Evolutionary conservation across 2,888 invertebrate genomes (phyloP), one percentile per base, ranked within the genome.

Genomic region (Gymnosoma rotundatum): DNA sequence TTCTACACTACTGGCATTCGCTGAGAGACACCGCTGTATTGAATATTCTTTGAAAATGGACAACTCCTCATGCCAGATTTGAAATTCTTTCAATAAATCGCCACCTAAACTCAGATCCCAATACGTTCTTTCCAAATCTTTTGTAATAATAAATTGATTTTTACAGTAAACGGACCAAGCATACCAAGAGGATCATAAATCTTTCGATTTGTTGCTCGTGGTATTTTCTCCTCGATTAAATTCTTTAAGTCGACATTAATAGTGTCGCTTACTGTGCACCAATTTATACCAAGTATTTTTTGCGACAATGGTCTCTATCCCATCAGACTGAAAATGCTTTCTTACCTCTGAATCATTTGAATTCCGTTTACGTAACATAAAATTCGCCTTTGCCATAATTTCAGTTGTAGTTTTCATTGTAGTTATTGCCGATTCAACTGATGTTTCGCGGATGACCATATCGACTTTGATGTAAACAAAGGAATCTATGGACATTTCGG

Each of bases 211-310:
- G 25, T 25, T 25, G 25, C 25, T 25, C 25, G 25, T 25, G 25
- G 25, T 25, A 25, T 25, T 25, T 25, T 25, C 25, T 25, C 25
- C 25, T 25, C 25, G 25, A 25, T 25, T 25, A 25, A 25, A 25
- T 25, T 25, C 25, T 25, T 25, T 25, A 25, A 25, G 25, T 25
- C 25, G 25, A 25, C 25, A 25, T 61, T 52, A 38, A 85, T 83
- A 10, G 58, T 66, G 72, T 81, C 78, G 21, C 60, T 74, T 0
- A 36, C 42, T 18, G 54, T 83, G 14, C 69, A 64, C 85, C 86
- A 85, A 45, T 48, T 78, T 56, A 79, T 18, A 6, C 83, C 83
- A 36, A 85, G 64, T n/a, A 86, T 78, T 63, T 86, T 83, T 4
- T 25, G 25, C 25, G 25, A 25, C 25, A 25, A 25, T 25, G 25